These are phyloP conservation scores for Drosophila obscura DNA, from an alignment of 1,140 invertebrate species.

Conservation along the genomic window DNA sequence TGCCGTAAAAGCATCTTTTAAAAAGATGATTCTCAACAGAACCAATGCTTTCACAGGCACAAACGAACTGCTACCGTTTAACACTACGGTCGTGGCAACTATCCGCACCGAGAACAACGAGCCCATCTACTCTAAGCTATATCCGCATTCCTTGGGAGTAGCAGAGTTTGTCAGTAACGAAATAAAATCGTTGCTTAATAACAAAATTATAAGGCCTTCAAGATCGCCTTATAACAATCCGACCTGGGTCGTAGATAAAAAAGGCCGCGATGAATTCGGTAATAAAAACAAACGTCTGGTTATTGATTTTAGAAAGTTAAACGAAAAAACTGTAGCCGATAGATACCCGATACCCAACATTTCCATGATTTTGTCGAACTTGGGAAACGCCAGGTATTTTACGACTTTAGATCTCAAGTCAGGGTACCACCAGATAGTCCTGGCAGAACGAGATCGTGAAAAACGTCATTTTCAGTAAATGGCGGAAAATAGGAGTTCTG, in stretches of 20 bases:
- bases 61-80: background rate
- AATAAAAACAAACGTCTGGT: no score
- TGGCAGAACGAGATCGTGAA: conserved; percentile 67
- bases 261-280: no score
- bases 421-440: conserved; percentile 82
- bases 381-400: conserved; percentile 24
- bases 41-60: background rate
- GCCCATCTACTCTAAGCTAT: background rate
- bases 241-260: no score
- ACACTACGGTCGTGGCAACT: background rate
- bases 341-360: conserved; percentile 6
- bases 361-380: conserved; percentile 73
- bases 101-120: background rate
- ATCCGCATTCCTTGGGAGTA: background rate
- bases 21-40: background rate
- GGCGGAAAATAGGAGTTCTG: conserved; percentile 39
- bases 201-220: no score
- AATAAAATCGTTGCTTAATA: no score
- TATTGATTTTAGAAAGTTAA: background rate
- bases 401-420: conserved; percentile 21
- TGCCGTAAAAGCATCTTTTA: background rate
- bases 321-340: background rate
- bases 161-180: no score
- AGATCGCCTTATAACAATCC: no score
- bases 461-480: conserved; percentile 84